A percentile compares a stretch with the other conserved stretches of the same genome.
These are phyloP conservation scores for Calephelis virginiensis DNA, from an alignment of 1,140 invertebrate species.

Conservation along the genomic window DNA sequence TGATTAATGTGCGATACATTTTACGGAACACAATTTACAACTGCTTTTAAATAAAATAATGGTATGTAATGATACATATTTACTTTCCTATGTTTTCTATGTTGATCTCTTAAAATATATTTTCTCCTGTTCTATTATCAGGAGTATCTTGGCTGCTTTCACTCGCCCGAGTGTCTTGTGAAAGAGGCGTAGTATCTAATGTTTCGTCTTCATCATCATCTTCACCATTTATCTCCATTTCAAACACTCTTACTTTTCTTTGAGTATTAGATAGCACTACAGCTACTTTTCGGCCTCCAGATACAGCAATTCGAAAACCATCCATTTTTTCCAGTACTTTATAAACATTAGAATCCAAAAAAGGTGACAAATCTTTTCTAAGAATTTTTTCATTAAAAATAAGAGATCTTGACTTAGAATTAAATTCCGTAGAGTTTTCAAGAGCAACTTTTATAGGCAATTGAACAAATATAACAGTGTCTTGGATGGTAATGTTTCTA, in stretches of 20 bases:
- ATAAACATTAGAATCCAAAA: conserved; percentile 72
- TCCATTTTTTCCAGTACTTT: conserved; percentile 87
- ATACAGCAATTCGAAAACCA: conserved; percentile 87
- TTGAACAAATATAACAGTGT: conserved; percentile 82
- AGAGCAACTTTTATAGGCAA: conserved; percentile 78
- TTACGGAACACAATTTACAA: no score
- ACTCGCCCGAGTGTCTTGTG: conserved; percentile 42
- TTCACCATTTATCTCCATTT: conserved; percentile 95
- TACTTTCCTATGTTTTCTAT: no score
- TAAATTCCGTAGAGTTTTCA: conserved; percentile 69
- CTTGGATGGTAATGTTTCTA: conserved; percentile 77
- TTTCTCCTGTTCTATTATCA: conserved; percentile 29
- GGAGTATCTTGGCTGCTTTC: conserved; percentile 39
- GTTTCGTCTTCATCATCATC: conserved; percentile 90
- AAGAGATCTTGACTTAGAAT: conserved; percentile 71
- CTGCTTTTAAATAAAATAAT: no score
- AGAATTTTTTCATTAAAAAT: conserved; percentile 75
- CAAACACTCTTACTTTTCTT: conserved; percentile 90
- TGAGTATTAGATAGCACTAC: conserved; percentile 89
- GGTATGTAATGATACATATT: neutral
- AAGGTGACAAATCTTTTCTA: conserved; percentile 73
- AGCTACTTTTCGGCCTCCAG: conserved; percentile 92
- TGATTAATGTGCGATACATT: no score
- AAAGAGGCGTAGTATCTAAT: conserved; percentile 66
- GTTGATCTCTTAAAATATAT: conserved; percentile 4